phyloP scores from a whole-genome alignment of 2,888 invertebrate species.

The Brachyopa scutellaris region DNA sequence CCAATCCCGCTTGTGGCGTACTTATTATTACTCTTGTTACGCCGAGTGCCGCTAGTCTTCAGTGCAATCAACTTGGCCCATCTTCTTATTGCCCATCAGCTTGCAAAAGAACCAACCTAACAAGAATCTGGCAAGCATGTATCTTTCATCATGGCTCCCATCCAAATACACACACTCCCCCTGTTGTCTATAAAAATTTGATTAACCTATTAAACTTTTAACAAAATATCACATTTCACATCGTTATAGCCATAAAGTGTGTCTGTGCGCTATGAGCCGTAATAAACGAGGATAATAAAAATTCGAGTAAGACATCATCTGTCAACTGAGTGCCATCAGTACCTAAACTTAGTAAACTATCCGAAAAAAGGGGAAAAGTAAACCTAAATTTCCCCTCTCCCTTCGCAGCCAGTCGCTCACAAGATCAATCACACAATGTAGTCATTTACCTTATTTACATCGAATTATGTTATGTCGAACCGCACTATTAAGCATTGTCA shows the following conservation, averaged over 20 bases:
- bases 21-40: too few species aligned
- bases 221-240: conserved; percentile 32
- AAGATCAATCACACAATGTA: conserved; percentile 7
- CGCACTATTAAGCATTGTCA: conserved; percentile 26
- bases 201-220: conserved; percentile 37
- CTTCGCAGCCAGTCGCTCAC: not conserved
- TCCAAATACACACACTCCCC: too few species aligned
- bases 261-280: conserved; percentile 22
- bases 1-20: too few species aligned
- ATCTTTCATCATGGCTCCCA: too few species aligned
- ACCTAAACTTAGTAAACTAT: too few species aligned
- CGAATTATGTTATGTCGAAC: conserved; percentile 9
- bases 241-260: conserved; percentile 17
- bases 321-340: conserved; percentile 48
- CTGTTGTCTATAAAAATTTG: conserved; percentile 11
- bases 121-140: too few species aligned
- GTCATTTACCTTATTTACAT: not conserved
- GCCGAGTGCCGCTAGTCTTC: too few species aligned
- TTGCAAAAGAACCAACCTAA: too few species aligned
- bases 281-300: conserved; percentile 42
- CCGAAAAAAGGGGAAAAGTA: conserved; percentile 11
- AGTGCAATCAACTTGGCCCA: too few species aligned
- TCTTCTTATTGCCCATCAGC: too few species aligned
- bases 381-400: not conserved
- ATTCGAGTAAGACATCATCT: conserved; percentile 58